A percentile compares a stretch with the other conserved stretches of the same genome.
These are phyloP conservation scores for Brachionichthys hirsutus DNA, from an alignment of 2,113 vertebrate genomes.

Conservation along the genomic window DNA sequence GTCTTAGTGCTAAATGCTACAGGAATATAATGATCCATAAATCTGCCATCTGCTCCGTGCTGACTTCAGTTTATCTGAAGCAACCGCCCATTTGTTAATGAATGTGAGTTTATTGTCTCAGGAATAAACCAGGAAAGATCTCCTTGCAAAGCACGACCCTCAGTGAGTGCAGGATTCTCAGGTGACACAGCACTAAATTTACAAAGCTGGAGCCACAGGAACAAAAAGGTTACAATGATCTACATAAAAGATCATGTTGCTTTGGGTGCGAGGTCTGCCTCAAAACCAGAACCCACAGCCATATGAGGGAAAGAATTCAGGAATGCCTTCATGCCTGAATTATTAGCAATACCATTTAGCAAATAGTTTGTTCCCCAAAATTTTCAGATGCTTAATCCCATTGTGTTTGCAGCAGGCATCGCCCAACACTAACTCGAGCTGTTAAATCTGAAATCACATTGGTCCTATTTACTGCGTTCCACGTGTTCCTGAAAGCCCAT, in stretches of 20 bases:
- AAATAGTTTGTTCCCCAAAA: too few species aligned
- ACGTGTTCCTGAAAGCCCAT: not conserved
- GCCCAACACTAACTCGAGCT: not conserved
- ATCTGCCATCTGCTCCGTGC: not conserved
- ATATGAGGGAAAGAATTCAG: conserved; percentile 42
- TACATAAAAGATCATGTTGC: conserved; percentile 26
- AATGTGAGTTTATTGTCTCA: conserved; percentile 6
- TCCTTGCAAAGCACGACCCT: too few species aligned
- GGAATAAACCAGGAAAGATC: conserved; percentile 3
- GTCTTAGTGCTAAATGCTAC: not conserved
- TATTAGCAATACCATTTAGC: too few species aligned
- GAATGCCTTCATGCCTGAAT: too few species aligned
- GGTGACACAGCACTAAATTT: conserved; percentile 25
- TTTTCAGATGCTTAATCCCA: too few species aligned
- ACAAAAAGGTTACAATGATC: conserved; percentile 24
- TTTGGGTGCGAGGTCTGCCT: conserved; percentile 50
- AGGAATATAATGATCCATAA: conserved; percentile 12
- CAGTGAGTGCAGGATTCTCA: conserved; percentile 24
- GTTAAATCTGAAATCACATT: not conserved
- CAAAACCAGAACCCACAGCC: conserved; percentile 38
- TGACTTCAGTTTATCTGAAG: conserved; percentile 21
- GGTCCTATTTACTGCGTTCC: not conserved
- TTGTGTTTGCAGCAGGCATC: too few species aligned
- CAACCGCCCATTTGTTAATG: conserved; percentile 30
- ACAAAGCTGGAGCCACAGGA: conserved; percentile 27